These are phyloP conservation scores for Halcyon smyrnensis DNA, from an alignment of 2,797 vertebrate species.

Conservation along the genomic window DNA sequence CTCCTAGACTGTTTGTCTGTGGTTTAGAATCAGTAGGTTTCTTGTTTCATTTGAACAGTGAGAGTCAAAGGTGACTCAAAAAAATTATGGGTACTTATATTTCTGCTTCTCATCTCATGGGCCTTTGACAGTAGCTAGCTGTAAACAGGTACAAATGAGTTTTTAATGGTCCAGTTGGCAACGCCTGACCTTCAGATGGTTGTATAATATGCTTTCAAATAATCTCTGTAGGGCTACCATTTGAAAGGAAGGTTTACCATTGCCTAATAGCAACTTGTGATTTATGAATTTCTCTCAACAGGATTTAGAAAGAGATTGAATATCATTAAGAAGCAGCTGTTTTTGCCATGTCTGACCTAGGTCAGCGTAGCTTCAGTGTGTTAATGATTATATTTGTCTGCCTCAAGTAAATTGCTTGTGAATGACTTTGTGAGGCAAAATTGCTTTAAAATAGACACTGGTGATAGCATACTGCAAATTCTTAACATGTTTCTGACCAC, in stretches of 20 bases:
- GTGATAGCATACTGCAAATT: neutral
- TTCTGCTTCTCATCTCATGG: neutral
- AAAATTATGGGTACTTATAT: neutral
- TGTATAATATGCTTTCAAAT: conserved; percentile 6
- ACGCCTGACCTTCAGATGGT: neutral
- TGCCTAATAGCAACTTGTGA: conserved; percentile 23
- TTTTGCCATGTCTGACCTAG: conserved; percentile 5
- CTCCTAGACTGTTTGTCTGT: neutral
- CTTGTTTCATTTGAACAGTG: neutral
- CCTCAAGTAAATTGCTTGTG: conserved; percentile 50
- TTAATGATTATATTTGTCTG: neutral
- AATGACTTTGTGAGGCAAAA: conserved; percentile 17
- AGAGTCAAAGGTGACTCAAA: neutral
- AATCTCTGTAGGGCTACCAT: neutral
- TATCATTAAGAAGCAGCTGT: conserved; percentile 33
- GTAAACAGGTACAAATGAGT: neutral
- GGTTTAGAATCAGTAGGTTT: neutral
- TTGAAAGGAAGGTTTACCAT: neutral
- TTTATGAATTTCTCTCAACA: conserved; percentile 56
- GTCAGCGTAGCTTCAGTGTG: neutral
- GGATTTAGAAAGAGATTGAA: conserved; percentile 37
- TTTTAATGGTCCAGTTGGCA: conserved; percentile 1
- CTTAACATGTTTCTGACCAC: neutral
- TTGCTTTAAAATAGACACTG: conserved; percentile 10
- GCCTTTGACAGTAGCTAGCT: neutral